Conservation (phyloP, 2,113 vertebrate species). For the Acrocephalus kingi region DNA sequence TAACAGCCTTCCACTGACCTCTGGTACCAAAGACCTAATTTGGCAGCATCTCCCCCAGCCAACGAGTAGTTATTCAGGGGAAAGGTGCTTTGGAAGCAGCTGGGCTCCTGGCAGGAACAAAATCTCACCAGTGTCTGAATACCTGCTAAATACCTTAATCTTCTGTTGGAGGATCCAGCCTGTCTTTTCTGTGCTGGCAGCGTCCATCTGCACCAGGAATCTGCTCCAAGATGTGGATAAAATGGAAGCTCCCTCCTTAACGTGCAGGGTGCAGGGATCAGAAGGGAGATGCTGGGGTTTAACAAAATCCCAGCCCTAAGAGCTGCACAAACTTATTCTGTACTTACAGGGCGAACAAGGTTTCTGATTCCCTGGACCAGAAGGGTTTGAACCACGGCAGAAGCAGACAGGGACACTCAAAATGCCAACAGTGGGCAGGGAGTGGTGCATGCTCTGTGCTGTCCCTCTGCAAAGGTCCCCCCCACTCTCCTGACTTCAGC, state of each 20-base stretch:
- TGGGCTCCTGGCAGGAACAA: not conserved
- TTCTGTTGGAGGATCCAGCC: not conserved
- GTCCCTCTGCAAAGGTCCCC: not conserved
- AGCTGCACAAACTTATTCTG: not conserved
- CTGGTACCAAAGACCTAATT: not conserved
- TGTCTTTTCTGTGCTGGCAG: not conserved
- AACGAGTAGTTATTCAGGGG: not conserved
- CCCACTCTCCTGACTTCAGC: not conserved
- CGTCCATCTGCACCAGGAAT: not conserved
- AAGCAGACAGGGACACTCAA: not conserved
- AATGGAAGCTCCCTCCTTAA: not conserved
- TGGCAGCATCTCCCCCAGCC: not conserved
- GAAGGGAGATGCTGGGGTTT: not conserved
- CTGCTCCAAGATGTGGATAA: not conserved
- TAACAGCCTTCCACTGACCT: fast-evolving
- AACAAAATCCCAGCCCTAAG: not conserved
- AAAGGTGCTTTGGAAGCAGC: not conserved
- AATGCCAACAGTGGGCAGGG: not conserved
- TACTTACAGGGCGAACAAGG: fast-evolving
- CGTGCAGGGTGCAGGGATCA: not conserved
- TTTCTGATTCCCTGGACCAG: not conserved
- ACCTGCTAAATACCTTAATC: not conserved
- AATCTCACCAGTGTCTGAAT: not conserved
- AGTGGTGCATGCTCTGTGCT: not conserved
- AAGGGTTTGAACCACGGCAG: not conserved